Evolutionary conservation across 2,113 vertebrate genomes (phyloP).

Genomic region (Cercopithecus mona): DNA sequence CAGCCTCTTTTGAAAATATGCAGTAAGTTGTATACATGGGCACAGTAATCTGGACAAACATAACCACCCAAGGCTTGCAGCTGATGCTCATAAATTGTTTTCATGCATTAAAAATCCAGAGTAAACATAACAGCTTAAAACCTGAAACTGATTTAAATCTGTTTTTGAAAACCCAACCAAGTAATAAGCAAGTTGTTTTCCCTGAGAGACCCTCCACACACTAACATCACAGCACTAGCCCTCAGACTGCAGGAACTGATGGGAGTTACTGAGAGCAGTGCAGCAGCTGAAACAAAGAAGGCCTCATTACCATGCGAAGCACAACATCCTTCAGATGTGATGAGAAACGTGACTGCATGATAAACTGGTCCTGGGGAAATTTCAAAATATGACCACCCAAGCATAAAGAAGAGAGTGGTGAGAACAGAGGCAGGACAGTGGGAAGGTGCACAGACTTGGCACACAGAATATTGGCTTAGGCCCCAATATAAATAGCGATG

Average conservation of each 20-base stretch:
- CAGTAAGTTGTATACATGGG: slow-evolving; percentile 48
- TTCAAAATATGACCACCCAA: slow-evolving; percentile 90
- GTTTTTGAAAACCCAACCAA: slow-evolving; percentile 42
- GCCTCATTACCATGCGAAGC: slow-evolving; percentile 92
- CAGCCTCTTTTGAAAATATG: slow-evolving; percentile 46
- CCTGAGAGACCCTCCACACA: slow-evolving; percentile 67
- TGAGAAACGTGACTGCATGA: slow-evolving; percentile 89
- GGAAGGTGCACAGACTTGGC: slow-evolving; percentile 56
- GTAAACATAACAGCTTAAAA: slow-evolving; percentile 73
- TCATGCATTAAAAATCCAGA: slow-evolving; percentile 39
- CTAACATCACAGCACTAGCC: slow-evolving; percentile 78
- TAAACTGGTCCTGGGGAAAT: slow-evolving; percentile 87
- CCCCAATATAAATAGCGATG: slow-evolving; percentile 30
- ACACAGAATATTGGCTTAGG: slow-evolving; percentile 70
- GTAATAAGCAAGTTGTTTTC: slow-evolving; percentile 71
- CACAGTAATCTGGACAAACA: slow-evolving; percentile 33
- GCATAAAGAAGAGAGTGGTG: slow-evolving; percentile 84
- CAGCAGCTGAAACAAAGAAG: slow-evolving; percentile 89
- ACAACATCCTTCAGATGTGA: slow-evolving; percentile 90
- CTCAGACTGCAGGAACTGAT: slow-evolving; percentile 76
- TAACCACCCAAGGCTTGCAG: slow-evolving; percentile 48
- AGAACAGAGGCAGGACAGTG: slow-evolving; percentile 59
- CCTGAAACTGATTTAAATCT: slow-evolving; percentile 76
- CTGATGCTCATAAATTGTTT: slow-evolving; percentile 71
- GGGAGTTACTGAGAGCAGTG: slow-evolving; percentile 79